Percentiles rank a stretch among this genome's conserved stretches.
phyloP scores from a whole-genome alignment of 2,113 vertebrate genomes.

The Axis porcinus region DNA sequence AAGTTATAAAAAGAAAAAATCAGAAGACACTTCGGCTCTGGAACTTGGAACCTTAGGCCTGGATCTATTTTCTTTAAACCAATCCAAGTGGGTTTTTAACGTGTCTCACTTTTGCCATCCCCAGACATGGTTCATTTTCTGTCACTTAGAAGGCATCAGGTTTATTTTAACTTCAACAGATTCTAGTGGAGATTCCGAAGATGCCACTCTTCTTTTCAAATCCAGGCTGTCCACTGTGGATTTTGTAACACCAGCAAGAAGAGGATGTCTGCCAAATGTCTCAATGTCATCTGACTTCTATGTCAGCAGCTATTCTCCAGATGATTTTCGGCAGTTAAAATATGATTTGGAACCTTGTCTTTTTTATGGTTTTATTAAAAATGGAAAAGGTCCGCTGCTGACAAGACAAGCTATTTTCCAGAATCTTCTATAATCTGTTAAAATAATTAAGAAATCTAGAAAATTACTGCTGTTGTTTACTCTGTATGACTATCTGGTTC shows the following conservation, averaged over 20 bases:
- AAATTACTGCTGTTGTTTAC: not conserved
- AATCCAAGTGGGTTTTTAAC: not conserved
- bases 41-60: not conserved
- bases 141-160: conserved; percentile 24
- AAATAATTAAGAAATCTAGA: conserved; percentile 6
- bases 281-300: conserved; percentile 56
- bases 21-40: not conserved
- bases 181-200: conserved; percentile 68
- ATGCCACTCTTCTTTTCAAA: conserved; percentile 66
- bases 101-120: not conserved
- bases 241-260: conserved; percentile 39
- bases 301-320: conserved; percentile 58
- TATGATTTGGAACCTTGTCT: conserved; percentile 32
- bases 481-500: not conserved
- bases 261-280: conserved; percentile 55
- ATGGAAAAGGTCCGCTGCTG: not conserved
- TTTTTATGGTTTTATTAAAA: conserved; percentile 43
- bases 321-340: conserved; percentile 42
- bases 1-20: not conserved
- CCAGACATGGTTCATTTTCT: conserved; percentile 34
- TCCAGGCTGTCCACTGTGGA: conserved; percentile 28
- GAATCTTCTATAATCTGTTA: not conserved
- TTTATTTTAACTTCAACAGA: conserved; percentile 58
- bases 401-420: conserved; percentile 19
- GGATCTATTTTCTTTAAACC: conserved; percentile 4